Conservation (phyloP, 2,113 vertebrate species). For the Heliornis fulica region DNA sequence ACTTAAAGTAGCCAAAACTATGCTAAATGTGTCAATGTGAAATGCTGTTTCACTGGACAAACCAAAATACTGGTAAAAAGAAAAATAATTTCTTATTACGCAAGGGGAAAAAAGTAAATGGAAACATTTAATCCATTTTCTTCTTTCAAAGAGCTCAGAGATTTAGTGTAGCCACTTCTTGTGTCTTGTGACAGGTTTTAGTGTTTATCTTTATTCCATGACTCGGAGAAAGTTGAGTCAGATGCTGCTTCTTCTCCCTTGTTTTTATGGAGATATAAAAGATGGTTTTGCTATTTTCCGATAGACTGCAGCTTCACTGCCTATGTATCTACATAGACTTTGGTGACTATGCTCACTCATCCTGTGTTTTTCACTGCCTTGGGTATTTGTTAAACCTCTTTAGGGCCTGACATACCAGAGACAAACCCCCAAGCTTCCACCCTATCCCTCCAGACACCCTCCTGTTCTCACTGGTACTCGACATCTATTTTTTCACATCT, state of each 20-base stretch:
- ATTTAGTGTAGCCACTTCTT: neutral
- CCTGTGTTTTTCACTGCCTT: neutral
- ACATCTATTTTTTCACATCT: neutral
- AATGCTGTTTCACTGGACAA: neutral
- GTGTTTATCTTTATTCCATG: neutral
- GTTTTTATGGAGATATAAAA: neutral
- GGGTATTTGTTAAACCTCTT: neutral
- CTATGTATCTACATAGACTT: neutral
- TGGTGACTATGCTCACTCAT: neutral
- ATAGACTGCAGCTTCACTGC: neutral
- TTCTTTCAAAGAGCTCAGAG: neutral
- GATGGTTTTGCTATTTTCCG: neutral
- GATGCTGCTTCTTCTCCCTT: neutral
- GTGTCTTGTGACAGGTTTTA: neutral
- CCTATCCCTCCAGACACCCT: too few relatives aligned
- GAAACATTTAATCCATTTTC: neutral
- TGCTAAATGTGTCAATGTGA: neutral
- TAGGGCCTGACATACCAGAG: accelerated
- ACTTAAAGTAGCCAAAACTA: neutral
- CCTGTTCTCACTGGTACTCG: neutral
- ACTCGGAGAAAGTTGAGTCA: neutral
- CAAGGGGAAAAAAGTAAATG: neutral
- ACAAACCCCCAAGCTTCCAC: too few relatives aligned
- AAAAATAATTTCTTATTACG: neutral
- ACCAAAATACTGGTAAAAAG: neutral